Base-by-base conservation (phyloP, 2,113 vertebrate species). In the Microcebus jonahi region DNA sequence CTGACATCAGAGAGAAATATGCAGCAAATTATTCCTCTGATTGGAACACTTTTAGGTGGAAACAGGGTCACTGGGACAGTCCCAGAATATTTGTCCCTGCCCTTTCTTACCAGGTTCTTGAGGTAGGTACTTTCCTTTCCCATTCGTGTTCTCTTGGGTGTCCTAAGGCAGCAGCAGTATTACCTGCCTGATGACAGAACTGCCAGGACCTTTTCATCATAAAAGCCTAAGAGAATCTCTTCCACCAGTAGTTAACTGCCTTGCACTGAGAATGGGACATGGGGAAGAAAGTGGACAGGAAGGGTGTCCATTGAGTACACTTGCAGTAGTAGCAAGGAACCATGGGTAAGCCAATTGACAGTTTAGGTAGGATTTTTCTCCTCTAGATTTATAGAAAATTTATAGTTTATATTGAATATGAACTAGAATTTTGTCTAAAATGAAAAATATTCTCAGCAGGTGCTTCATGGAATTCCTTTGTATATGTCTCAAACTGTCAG, bases 391-490 rank as follows among this genome's bases (percentile, higher is more conserved):
- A 36, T 77, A 65, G 75, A 90, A 70, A 93, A 71, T 82, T 31
- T 23, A 3, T 55, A 61, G 8, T 91, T 95, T 93, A 81, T 13
- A 73, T 45, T 73, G 29, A 89, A 68, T 73, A 84, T 83, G 59
- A 88, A 81, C 9, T 65, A 42, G 29, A 42, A 65, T 82, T 90
- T 96, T 96, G 50, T 63, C 80, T 42, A 87, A 92, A 90, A 65
- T 92, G 13, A 90, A 53, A 90, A 83, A 36, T 93, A 21, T 91
- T 53, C 68, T 71, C 34, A 67, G 68, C 80, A 87, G n/a, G 14
- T 53, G 50, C n/a, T 81, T 53, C 18, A 39, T 81, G 67, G 36
- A 80, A 79, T 88, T 88, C 34, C 79, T 94, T 92, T 92, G 48
- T 67, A 2, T 53, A 86, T 80, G 68, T 93, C 68, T 95, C 21